Evolutionary conservation across 2,113 vertebrate genomes (phyloP), one percentile per base, ranked within the genome.

Genomic region (Hyla sarda): DNA sequence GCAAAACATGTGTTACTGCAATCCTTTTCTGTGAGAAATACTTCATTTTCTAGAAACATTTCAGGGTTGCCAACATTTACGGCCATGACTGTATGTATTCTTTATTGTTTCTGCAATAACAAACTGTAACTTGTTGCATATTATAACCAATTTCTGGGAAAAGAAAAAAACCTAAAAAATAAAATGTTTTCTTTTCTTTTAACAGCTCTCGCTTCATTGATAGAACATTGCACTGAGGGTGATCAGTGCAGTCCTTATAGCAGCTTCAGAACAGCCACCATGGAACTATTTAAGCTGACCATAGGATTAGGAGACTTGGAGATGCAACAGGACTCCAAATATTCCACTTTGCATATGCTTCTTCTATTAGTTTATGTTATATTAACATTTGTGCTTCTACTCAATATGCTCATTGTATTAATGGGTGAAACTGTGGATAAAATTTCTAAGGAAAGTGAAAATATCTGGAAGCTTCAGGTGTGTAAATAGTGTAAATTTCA

Each of bases 381-480:
- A 88, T 86, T 95, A 83, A 95, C 95, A 82, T 96, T 96, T 0
- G 94, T 95, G 74, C 93, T 96, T 4, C 94, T 96, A 41, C 89
- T 96, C 37, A 96, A 96, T 88, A 95, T 96, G 95, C 90, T 96
- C 71, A 96, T 96, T 14, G 95, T 94, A 0, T 74, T 96, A 41
- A 96, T 95, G 95, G 93, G 95, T 58, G 94, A 95, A 87, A 96
- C 95, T 0, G 95, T 96, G 80, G 95, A 95, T 77, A 93, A 94
- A 0, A 91, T 95, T 84, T 95, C 95, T 23, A 95, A 95, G 77
- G 94, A 96, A 88, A 96, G 95, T 0, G 94, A 96, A 86, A 92
- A 93, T 34, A 95, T 96, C 89, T 96, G 95, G 95, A 93, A 92
- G 19, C 92, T 95, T 3, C 95, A 96, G 95, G 95, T 96, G 88